Evolutionary conservation across 2,113 vertebrate genomes (phyloP), one percentile per base, ranked within the genome.

Genomic region (Falco punctatus): DNA sequence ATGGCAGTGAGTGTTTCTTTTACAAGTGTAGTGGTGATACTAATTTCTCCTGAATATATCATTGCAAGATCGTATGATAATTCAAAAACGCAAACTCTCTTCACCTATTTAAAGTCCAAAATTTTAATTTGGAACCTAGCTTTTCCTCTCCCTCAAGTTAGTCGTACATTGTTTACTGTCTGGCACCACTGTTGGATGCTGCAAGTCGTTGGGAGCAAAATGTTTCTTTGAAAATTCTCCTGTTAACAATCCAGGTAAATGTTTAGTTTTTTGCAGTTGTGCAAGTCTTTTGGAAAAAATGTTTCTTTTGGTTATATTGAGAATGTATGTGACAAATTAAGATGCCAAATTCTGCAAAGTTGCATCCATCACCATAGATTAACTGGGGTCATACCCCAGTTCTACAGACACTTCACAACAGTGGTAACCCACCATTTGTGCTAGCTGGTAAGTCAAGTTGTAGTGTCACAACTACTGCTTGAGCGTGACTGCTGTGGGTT

Each of bases 211-310:
- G 55, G 33, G 15, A 81, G 18, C 38, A 78, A 61, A 97, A 65
- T n/a, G 26, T 8, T 42, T 55, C 44, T 96, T 38, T 21, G 38
- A 49, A 81, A 55, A 55, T 24, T 59, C 24, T 73, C 64, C 23
- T 64, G 4, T 70, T 88, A n/a, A n/a, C n/a, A n/a, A n/a, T n/a
- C n/a, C n/a, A n/a, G n/a, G n/a, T n/a, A n/a, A n/a, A n/a, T n/a
- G n/a, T n/a, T n/a, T n/a, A n/a, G n/a, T n/a, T n/a, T n/a, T 38
- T 38, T 38, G 38, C 38, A 38, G 1, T n/a, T 5, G 1, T 4
- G 4, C 33, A 30, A 44, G 32, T n/a, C 20, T 48, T 51, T 38
- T 42, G 40, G 58, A 40, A 61, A 91, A 72, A 94, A 33, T 15
- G 3, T 51, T 91, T 86, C 20, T 44, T 67, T 72, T 7, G 4